These are phyloP conservation scores for Carassius gibelio DNA, from an alignment of 2,113 vertebrate genomes.

Conservation along the genomic window DNA sequence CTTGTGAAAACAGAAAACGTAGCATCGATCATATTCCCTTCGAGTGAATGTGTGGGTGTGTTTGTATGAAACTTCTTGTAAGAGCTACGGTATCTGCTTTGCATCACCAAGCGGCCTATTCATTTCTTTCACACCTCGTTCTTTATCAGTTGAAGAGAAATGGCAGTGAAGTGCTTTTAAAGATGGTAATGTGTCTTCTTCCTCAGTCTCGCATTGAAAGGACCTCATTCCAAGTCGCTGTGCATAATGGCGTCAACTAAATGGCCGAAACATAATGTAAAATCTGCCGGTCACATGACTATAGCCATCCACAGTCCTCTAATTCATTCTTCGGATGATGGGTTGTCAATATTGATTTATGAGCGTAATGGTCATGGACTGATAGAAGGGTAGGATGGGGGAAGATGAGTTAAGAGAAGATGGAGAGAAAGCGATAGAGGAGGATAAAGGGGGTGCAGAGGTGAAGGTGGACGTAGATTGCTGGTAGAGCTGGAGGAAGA, in stretches of 20 bases:
- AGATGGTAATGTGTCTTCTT: slow-evolving; percentile 33
- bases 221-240: not conserved
- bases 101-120: slow-evolving; percentile 14
- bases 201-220: slow-evolving; percentile 33
- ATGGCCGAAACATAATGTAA: slow-evolving; percentile 49
- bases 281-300: slow-evolving; percentile 70
- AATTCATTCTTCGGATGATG: slow-evolving; percentile 79
- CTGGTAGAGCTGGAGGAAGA: not conserved
- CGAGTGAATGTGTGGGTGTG: not conserved
- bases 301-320: slow-evolving; percentile 71
- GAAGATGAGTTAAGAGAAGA: slow-evolving; percentile 49
- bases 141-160: slow-evolving; percentile 25
- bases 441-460: slow-evolving; percentile 45
- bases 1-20: slow-evolving; percentile 9
- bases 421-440: slow-evolving; percentile 53
- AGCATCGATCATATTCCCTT: slow-evolving; percentile 26
- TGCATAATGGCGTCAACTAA: slow-evolving; percentile 59
- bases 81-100: slow-evolving; percentile 12
- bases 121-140: slow-evolving; percentile 37
- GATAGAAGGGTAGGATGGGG: slow-evolving; percentile 73
- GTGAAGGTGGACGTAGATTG: slow-evolving; percentile 12
- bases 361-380: slow-evolving; percentile 80
- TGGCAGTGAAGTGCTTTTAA: slow-evolving; percentile 27
- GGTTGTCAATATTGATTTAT: slow-evolving; percentile 83
- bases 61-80: slow-evolving; percentile 26